These are phyloP conservation scores for Drosophila leonis DNA, from an alignment of 2,888 invertebrate genomes.

Conservation along the genomic window DNA sequence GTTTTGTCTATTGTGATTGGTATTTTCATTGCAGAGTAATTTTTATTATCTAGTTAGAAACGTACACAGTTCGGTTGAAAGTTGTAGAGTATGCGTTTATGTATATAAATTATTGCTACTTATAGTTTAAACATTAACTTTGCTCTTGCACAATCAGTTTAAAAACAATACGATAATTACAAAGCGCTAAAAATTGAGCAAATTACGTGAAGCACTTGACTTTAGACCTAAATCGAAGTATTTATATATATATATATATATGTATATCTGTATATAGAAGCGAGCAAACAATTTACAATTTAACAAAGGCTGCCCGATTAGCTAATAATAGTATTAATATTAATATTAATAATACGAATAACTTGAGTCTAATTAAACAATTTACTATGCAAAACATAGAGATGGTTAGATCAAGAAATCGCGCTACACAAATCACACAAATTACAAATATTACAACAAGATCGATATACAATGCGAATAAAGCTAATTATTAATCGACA, in stretches of 20 bases:
- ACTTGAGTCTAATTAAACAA: conserved; percentile 28
- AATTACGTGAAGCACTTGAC: conserved; percentile 69
- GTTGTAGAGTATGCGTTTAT: conserved; percentile 26
- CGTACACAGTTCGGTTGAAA: conserved; percentile 45
- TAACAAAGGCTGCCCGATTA: conserved; percentile 46
- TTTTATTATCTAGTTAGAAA: conserved; percentile 56
- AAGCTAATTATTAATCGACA: conserved; percentile 46
- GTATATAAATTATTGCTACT: conserved; percentile 71
- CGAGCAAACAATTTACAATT: conserved; percentile 52
- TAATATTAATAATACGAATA: conserved; percentile 46
- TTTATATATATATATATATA: conserved; percentile 24
- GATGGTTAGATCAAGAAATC: conserved; percentile 31
- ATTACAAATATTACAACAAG: conserved; percentile 37
- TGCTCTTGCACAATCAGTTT: conserved; percentile 50
- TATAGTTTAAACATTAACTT: conserved; percentile 73
- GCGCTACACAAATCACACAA: conserved; percentile 21
- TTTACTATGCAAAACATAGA: conserved; percentile 11
- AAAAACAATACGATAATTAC: conserved; percentile 56
- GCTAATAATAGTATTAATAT: conserved; percentile 33
- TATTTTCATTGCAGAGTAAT: conserved; percentile 40
- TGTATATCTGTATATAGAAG: conserved; percentile 19
- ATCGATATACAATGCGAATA: conserved; percentile 53
- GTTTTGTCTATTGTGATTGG: conserved; percentile 13
- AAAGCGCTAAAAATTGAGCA: conserved; percentile 76
- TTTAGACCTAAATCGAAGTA: conserved; percentile 36